phyloP scores from a whole-genome alignment of 1,140 invertebrate species.

The Watersipora subatra region DNA sequence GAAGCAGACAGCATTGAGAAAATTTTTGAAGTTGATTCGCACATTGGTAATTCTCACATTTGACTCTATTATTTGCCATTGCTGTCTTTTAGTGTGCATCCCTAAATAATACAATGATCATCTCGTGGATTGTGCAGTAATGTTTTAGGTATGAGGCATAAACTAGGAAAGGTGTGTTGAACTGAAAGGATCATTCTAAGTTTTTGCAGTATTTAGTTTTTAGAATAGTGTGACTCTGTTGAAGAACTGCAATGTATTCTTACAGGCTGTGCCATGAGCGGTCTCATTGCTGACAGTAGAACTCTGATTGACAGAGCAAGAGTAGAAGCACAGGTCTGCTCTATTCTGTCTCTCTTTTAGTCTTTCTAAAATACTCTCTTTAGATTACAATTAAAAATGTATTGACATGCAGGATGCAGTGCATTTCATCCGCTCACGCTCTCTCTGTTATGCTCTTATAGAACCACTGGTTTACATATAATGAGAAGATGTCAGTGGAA shows the following conservation, averaged over 20 bases:
- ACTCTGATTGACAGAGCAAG: constrained; percentile 86
- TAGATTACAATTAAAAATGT: too few species aligned
- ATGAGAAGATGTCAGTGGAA: constrained; percentile 90
- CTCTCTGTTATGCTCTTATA: too few species aligned
- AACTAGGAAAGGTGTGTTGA: too few species aligned
- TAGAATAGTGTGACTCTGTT: too few species aligned
- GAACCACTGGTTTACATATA: constrained; percentile 95
- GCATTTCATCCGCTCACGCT: too few species aligned
- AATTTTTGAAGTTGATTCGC: constrained; percentile 81
- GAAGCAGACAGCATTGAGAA: constrained; percentile 92
- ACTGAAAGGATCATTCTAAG: too few species aligned
- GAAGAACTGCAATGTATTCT: too few species aligned
- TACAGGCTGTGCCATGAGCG: constrained; percentile 84
- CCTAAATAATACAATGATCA: background rate
- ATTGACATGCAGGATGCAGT: too few species aligned
- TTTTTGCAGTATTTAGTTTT: too few species aligned
- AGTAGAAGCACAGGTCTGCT: constrained; percentile 61
- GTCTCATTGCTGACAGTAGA: constrained; percentile 92
- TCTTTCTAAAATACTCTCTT: too few species aligned
- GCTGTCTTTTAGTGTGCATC: constrained; percentile 4
- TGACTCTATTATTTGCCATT: constrained; percentile 1
- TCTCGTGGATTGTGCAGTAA: background rate
- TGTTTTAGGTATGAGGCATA: too few species aligned
- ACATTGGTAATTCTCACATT: constrained; percentile 74
- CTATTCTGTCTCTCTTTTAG: too few species aligned